Evolutionary conservation across 2,797 vertebrate genomes (phyloP), one percentile per base, ranked within the genome.

Genomic region (Pangasius macronema): DNA sequence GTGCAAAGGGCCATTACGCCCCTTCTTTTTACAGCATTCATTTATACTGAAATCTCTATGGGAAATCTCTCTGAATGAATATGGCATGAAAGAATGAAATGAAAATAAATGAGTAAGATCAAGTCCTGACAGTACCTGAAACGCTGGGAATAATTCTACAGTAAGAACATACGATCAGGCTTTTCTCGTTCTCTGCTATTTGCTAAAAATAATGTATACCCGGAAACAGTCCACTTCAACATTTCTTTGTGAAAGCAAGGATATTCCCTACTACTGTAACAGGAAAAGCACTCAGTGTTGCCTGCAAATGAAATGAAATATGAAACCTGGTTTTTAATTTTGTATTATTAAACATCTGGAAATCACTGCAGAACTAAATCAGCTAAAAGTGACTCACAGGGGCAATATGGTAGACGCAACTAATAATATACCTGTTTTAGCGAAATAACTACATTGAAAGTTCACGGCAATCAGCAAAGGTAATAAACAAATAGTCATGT

Each of bases 401-500:
- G 27, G 33, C 63, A 70, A 33, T 36, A 33, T 30, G 79, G 46
- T 39, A 77, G 57, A 55, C 18, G 1, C 36, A 55, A 79, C 63
- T 70, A 79, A 72, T 80, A 68, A 57, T 51, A 53, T 7, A 27
- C 36, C n/a, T 51, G 22, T 81, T 49, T 79, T 68, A 68, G 5
- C 3, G 3, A 77, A 84, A 57, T 27, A 57, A 39, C 33, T 22
- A 36, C n/a, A 42, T 13, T 46, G 27, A 87, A 84, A 84, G 83
- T 85, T 85, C 65, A 85, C 14, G 42, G 76, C 61, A 72, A 80
- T 87, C 76, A 84, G 24, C 3, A 16, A 51, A 42, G 46, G 46
- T 65, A 86, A 87, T 67, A 84, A 88, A 79, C 79, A 59, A 80
- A 53, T 68, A 85, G 70, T 81, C 46, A 39, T 57, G 33, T 86